Base-by-base conservation (phyloP, 2,888 invertebrate genomes). In the Protonemura montana region DNA sequence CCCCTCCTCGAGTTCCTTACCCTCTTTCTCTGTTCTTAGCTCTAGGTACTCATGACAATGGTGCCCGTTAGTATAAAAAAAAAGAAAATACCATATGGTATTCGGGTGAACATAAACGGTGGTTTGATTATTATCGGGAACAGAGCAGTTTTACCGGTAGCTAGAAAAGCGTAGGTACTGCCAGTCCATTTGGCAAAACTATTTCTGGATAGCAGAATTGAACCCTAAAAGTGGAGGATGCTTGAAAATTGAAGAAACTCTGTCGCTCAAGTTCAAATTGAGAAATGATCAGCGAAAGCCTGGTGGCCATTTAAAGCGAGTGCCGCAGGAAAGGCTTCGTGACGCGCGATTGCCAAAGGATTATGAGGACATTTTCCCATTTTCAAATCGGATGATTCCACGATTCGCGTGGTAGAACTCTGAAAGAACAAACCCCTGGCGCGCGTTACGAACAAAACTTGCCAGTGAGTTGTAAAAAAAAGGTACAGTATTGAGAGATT, bases 191-290 rank as follows among this genome's bases (percentile, higher is more conserved):
- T 59, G 21, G 21, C 59, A 13, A 13, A 59, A 59, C 21, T 59
- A 21, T 59, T 59, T 59, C 59, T 21, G 59, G 59, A 59, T 59
- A 21, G 59, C 59, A 59, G 59, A 59, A n/a, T 59, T 59, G 59
- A 21, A 59, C 59, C 13, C 16, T 59, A 59, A 59, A 59, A 59
- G 59, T 59, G 59, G 59, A 13, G 59, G 21, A 59, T 59, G 59
- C 21, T 59, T 59, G 59, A 59, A 59, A 59, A 59, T 59, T 59
- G 59, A 59, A 59, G 59, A 59, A 59, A 59, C 59, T 59, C 59
- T 21, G 59, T 59, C 59, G 59, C 16, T 59, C 21, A 3, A 59
- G 59, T 59, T 59, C 7, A 59, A 21, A 59, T 59, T 21, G 13
- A 21, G 59, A 59, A 59, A 59, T 59, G 59, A 59, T 59, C 59